Evolutionary conservation across 2,888 invertebrate genomes (phyloP), one percentile per base, ranked within the genome.

Genomic region (Clistopyga incitator): DNA sequence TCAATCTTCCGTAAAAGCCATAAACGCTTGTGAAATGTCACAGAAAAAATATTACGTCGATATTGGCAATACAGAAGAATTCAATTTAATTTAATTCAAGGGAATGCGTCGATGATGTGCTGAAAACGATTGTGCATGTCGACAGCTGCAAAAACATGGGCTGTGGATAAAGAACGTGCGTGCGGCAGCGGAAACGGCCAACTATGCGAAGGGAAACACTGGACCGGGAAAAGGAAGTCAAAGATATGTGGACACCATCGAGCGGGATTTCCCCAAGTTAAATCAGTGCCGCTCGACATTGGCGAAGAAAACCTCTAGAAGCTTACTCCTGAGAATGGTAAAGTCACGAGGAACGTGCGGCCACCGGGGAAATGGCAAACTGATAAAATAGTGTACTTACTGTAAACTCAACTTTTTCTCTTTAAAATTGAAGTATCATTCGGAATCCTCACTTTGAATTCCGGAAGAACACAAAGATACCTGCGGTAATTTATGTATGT

Each of bases 21-120:
- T 38, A 38, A 38, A 38, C 20, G 10, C 10, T 29, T 59, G n/a
- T n/a, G n/a, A n/a, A 25, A 15, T 59, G 15, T 6, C 23, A 29
- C n/a, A 29, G 29, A 59, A 25, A 59, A 18, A 29, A 29, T 56
- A 29, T 59, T 59, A 13, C 15, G 34, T 10, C 29, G 3, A 61
- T 61, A 6, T 76, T 20, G 56, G 70, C 45, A 15, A 52, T 23
- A 64, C 68, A 38, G 52, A 38, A 11, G 59, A 64, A 38, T 4
- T 29, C 6, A 29, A 2, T 3, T 29, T 47, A 59, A 38, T 45
- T 52, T 56, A 23, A 77, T 86, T 89, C 81, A 79, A 78, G 78
- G 84, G 87, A 88, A 89, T 86, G 87, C 68, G 79, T 81, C 84
- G 79, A 86, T 84, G 85, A 84, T 82, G 79, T 79, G 86, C 81